A percentile compares a stretch with the other conserved stretches of the same genome.
Conservation (phyloP, 2,888 invertebrate species). For the Hemaris fuciformis region DNA sequence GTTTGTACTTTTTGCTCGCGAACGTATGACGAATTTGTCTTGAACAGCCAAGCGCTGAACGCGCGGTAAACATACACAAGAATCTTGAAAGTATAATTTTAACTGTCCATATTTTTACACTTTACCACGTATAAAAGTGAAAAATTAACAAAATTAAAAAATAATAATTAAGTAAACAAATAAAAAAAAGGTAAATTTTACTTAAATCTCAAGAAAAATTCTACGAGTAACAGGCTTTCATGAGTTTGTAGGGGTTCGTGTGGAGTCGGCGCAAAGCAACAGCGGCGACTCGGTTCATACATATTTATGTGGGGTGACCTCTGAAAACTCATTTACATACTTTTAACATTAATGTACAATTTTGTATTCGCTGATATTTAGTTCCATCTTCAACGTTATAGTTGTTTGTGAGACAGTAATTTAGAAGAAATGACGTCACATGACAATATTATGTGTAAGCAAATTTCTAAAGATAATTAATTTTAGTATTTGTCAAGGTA, state of each 20-base stretch:
- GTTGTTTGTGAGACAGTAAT: no score
- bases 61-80: no score
- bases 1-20: no score
- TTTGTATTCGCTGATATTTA: no score
- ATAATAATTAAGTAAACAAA: background rate
- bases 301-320: constrained; percentile 4
- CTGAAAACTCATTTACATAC: constrained; percentile 12
- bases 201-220: constrained; percentile 54
- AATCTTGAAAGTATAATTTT: background rate
- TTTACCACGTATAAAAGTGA: background rate
- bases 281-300: background rate
- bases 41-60: no score
- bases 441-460: no score
- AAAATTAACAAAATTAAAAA: background rate
- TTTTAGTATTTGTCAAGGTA: no score
- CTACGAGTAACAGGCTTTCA: constrained; percentile 46
- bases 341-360: no score
- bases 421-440: no score
- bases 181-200: constrained; percentile 39
- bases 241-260: constrained; percentile 31
- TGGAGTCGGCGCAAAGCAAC: constrained; percentile 16
- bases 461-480: no score
- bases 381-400: no score
- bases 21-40: no score
- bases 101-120: background rate